Percentiles rank a stretch among this genome's conserved stretches.
phyloP scores from a whole-genome alignment of 2,113 vertebrate species.

The Todiramphus saurophagus region DNA sequence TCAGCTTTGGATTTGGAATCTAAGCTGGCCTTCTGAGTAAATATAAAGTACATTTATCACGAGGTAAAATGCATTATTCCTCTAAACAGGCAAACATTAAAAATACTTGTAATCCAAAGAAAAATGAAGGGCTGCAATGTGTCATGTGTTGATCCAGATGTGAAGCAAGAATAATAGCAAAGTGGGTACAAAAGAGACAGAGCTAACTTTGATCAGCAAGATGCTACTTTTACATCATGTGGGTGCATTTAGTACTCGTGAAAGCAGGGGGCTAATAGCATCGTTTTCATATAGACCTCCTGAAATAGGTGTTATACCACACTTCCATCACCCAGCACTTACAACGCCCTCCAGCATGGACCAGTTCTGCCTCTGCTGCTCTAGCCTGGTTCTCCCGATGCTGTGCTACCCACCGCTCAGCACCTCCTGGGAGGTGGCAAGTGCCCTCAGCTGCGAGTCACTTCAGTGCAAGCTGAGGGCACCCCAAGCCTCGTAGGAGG shows the following conservation, averaged over 20 bases:
- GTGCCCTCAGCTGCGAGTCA: background rate
- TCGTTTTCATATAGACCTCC: background rate
- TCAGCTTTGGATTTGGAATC: background rate
- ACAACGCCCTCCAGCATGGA: background rate
- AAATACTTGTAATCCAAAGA: background rate
- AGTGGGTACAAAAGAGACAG: background rate
- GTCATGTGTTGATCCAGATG: background rate
- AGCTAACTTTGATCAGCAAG: background rate
- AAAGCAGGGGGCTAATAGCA: background rate
- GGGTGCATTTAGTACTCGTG: background rate
- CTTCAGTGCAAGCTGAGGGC: background rate
- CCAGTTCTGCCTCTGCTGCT: background rate
- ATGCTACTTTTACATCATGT: background rate
- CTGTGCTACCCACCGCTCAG: background rate
- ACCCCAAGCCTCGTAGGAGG: background rate
- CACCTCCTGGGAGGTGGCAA: background rate
- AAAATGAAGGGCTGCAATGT: background rate
- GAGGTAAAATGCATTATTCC: background rate
- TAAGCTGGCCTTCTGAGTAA: background rate
- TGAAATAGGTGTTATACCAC: background rate
- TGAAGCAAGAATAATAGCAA: background rate
- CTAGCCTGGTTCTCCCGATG: background rate
- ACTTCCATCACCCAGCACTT: background rate
- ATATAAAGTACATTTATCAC: background rate
- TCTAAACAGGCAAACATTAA: slow-evolving; percentile 33